Conservation (phyloP, 35 echinoderm and acorn worm genomes). For the Diadema setosum region DNA sequence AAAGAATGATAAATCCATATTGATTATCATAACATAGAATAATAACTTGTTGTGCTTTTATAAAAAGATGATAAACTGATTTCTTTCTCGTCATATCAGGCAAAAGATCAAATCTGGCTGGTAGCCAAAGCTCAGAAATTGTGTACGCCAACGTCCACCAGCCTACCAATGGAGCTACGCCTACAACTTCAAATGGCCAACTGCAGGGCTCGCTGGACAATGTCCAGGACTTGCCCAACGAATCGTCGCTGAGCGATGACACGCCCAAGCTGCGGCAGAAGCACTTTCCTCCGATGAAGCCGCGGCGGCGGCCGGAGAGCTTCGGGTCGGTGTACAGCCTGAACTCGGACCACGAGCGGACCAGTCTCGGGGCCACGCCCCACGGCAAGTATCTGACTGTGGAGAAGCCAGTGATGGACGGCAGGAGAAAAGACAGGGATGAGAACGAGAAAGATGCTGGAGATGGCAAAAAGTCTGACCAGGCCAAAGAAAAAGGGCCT, state of each 20-base stretch:
- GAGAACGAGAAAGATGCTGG: too few species aligned
- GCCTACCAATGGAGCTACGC: neutral
- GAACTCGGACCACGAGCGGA: constrained; percentile 1
- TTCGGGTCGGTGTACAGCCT: constrained; percentile 88
- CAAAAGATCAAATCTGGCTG: neutral
- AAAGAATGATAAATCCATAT: too few species aligned
- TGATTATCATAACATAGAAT: too few species aligned
- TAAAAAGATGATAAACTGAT: too few species aligned
- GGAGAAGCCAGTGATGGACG: neutral
- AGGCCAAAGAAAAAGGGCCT: too few species aligned
- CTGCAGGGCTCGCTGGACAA: neutral
- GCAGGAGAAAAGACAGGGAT: too few species aligned
- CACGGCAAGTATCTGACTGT: neutral
- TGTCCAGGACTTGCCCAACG: neutral
- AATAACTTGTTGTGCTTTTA: too few species aligned
- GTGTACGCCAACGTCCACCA: constrained; percentile 18
- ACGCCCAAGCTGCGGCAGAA: neutral
- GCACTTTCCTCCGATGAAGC: constrained; percentile 60
- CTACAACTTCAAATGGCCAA: neutral
- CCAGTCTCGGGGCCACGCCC: neutral
- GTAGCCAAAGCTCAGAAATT: neutral
- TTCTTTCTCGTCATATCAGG: too few species aligned
- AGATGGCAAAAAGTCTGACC: too few species aligned
- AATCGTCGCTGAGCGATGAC: neutral
- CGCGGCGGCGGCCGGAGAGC: constrained; percentile 69